Base-by-base conservation (phyloP, 2,888 invertebrate species). In the Polymixis flavicincta region DNA sequence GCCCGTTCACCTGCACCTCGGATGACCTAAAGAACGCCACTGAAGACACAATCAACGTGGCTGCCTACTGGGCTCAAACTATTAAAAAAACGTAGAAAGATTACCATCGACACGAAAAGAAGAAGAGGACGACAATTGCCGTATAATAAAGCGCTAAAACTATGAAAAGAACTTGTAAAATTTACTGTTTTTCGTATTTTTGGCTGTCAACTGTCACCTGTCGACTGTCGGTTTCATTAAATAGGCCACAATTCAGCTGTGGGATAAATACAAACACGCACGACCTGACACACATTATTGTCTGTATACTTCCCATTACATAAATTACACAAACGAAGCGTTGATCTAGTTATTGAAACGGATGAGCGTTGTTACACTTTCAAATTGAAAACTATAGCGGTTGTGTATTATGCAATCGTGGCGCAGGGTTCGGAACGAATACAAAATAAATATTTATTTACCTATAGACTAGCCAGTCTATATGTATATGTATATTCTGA, bases 321-420 rank as follows among this genome's bases (percentile, higher is more conserved):
- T 37, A 22, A 74, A 45, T 61, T 22, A 61, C 14, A 57, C 50
- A 64, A 76, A 78, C 52, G n/a, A 54, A 37, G 19, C 25, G 59
- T n/a, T 76, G 78, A 19, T 78, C 76, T 78, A 61, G 45, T 78
- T 70, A 70, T 48, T 28, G 60, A 45, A 76, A 70, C 28, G 76
- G 78, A 76, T 76, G 70, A 28, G 28, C 48, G 28, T 78, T 60
- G 71, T 76, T 76, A 76, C 37, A 78, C 52, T 48, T 63, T 28
- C 14, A 71, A 59, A 71, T 71, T 79, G 45, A 54, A 59, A 78
- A 78, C 25, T 42, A n/a, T 70, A 48, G 52, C 25, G 45, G 7
- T 32, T 50, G 59, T 22, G 32, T 48, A 32, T 59, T 75, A n/a
- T 32, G 59, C 25, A 71, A 78, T 59, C 14, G 52, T 70, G 13